Base-by-base conservation (phyloP, 2,797 vertebrate genomes). In the Botia kubotai region DNA sequence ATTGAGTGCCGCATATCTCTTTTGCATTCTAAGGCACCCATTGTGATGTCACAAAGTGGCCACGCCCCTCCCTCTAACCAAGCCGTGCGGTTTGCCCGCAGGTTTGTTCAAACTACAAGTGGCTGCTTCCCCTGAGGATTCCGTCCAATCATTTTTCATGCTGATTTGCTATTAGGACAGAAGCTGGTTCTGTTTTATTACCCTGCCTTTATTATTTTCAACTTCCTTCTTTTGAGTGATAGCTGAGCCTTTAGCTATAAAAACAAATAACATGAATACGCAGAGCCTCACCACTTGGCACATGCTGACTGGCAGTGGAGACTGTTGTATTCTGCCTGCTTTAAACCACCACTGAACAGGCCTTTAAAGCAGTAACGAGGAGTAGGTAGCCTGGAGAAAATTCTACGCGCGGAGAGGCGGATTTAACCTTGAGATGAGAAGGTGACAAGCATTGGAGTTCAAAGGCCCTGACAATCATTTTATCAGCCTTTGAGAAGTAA, bases 181-280 rank as follows among this genome's bases (percentile, higher is more conserved):
- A 43, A 73, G 83, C 75, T 79, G 72, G 85, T 50, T 50, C 14
- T 74, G 70, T 72, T 75, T 63, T 82, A 68, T 88, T 78, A 85
- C 77, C 69, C 17, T n/a, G 33, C 17, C 77, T 79, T 88, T 90
- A 86, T 89, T 88, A 85, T 88, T 86, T 84, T 76, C 83, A 66
- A 36, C 69, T 72, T 83, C 82, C 84, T 84, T 68, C 72, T 79
- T 67, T 79, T 92, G 89, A 93, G 92, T 92, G 88, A 93, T 92
- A 87, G 84, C 75, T 77, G 72, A 72, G 86, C 89, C 82, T 83
- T 80, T 72, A 87, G 90, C 87, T 86, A 89, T 78, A 88, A 90
- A 88, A 87, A 90, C 90, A 92, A 89, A 87, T 84, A 89, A 88
- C 83, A 88, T 84, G 85, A 70, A 52, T 75, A 68, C 57, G 23